Conservation (phyloP, 2,113 vertebrate genomes). For the Orientallactaga bullata region DNA sequence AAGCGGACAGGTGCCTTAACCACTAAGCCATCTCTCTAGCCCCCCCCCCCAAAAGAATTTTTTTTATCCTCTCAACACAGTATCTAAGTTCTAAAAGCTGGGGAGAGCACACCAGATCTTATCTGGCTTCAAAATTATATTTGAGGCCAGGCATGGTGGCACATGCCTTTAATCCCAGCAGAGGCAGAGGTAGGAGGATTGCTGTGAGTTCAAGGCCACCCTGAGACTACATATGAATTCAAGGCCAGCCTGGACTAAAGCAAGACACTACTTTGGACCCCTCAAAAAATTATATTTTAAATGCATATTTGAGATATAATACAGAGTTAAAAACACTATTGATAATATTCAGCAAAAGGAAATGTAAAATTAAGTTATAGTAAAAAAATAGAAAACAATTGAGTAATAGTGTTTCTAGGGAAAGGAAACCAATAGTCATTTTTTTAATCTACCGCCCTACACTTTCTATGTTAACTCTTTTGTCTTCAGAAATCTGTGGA, state of each 20-base stretch:
- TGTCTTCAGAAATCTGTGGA: background rate
- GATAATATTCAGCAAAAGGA: background rate
- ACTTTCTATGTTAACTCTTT: background rate
- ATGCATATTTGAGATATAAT: background rate
- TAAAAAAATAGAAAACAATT: too few relatives aligned
- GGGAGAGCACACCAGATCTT: background rate
- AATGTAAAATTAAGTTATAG: background rate
- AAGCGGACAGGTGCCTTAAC: too few relatives aligned
- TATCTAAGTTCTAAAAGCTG: background rate
- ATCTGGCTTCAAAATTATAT: background rate
- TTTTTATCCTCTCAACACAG: background rate
- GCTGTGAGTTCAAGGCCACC: too few relatives aligned
- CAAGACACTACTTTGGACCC: too few relatives aligned
- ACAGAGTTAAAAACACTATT: background rate
- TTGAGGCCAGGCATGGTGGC: background rate
- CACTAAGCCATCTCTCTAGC: too few relatives aligned
- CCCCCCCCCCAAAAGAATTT: too few relatives aligned
- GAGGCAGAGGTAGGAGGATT: too few relatives aligned
- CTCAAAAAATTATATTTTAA: background rate
- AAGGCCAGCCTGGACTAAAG: too few relatives aligned
- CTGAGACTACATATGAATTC: too few relatives aligned
- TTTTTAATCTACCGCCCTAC: background rate
- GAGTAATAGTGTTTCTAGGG: background rate
- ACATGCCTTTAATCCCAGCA: too few relatives aligned
- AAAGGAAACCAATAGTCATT: background rate